Conservation (phyloP, 2,888 invertebrate species). For the Plagodis pulveraria region DNA sequence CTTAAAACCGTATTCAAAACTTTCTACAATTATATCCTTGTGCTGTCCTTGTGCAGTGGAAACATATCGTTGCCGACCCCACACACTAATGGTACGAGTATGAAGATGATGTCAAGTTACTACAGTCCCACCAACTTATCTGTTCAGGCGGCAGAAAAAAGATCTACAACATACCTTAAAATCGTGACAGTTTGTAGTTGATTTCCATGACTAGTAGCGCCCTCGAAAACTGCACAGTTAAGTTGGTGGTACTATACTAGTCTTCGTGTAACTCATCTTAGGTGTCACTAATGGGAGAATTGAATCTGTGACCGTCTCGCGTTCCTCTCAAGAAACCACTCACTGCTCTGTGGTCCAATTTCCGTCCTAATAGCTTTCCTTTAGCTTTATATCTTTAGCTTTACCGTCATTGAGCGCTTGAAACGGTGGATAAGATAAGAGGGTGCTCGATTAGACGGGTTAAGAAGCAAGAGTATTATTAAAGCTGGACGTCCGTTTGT, state of each 20-base stretch:
- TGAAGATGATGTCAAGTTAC: neutral
- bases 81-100: too few relatives aligned
- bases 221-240: too few relatives aligned
- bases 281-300: constrained; percentile 6
- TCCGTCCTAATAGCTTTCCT: constrained; percentile 27
- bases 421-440: constrained; percentile 22
- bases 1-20: too few relatives aligned
- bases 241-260: too few relatives aligned
- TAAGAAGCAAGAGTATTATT: constrained; percentile 17
- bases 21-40: too few relatives aligned
- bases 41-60: too few relatives aligned
- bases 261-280: neutral
- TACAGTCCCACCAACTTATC: too few relatives aligned
- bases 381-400: constrained; percentile 23
- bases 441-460: constrained; percentile 23
- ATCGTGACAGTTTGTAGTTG: too few relatives aligned
- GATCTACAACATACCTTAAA: too few relatives aligned
- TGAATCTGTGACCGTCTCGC: constrained; percentile 10
- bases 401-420: constrained; percentile 20
- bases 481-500: constrained; percentile 9
- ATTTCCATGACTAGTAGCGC: too few relatives aligned
- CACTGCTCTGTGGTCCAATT: constrained; percentile 18
- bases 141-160: too few relatives aligned
- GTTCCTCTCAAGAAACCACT: constrained; percentile 10
- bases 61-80: too few relatives aligned